Percentiles rank a stretch among this genome's conserved stretches.
These are phyloP conservation scores for Macquaria ambigua DNA, from an alignment of 2,113 vertebrate genomes.

Conservation along the genomic window DNA sequence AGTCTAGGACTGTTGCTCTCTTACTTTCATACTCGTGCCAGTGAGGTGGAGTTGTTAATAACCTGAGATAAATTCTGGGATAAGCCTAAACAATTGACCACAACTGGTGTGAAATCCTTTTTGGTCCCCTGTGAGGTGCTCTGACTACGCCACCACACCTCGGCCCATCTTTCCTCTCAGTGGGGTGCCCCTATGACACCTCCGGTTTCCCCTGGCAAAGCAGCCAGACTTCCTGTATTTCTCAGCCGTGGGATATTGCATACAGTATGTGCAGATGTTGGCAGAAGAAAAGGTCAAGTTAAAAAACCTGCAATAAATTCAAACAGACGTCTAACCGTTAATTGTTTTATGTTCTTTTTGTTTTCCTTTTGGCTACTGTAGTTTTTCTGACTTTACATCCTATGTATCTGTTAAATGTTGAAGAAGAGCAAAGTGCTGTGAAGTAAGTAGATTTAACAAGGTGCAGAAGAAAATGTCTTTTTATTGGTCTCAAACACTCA, in stretches of 20 bases:
- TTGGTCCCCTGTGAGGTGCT: conserved; percentile 78
- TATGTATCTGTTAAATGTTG: conserved; percentile 35
- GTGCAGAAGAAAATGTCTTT: background rate
- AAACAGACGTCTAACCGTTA: conserved; percentile 40
- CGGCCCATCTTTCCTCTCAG: conserved; percentile 78
- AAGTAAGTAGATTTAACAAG: background rate
- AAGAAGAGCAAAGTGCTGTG: conserved; percentile 34
- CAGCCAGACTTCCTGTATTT: conserved; percentile 84
- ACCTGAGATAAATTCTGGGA: conserved; percentile 40
- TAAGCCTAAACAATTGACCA: conserved; percentile 76
- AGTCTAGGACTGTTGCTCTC: conserved; percentile 3
- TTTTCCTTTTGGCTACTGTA: conserved; percentile 66
- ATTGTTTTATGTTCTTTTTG: conserved; percentile 62
- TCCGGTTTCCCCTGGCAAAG: conserved; percentile 78
- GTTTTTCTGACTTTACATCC: conserved; percentile 53
- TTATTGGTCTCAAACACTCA: background rate
- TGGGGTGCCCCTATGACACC: conserved; percentile 56
- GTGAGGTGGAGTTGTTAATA: conserved; percentile 58
- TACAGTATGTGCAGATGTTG: conserved; percentile 49
- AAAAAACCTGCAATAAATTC: conserved; percentile 54
- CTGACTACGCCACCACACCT: conserved; percentile 70
- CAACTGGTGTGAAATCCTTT: conserved; percentile 84
- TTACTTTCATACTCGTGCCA: conserved; percentile 40
- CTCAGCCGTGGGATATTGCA: conserved; percentile 47
- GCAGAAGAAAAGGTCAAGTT: conserved; percentile 31